These are phyloP conservation scores for Diplodus sargus DNA, from an alignment of 2,797 vertebrate genomes.

Conservation along the genomic window DNA sequence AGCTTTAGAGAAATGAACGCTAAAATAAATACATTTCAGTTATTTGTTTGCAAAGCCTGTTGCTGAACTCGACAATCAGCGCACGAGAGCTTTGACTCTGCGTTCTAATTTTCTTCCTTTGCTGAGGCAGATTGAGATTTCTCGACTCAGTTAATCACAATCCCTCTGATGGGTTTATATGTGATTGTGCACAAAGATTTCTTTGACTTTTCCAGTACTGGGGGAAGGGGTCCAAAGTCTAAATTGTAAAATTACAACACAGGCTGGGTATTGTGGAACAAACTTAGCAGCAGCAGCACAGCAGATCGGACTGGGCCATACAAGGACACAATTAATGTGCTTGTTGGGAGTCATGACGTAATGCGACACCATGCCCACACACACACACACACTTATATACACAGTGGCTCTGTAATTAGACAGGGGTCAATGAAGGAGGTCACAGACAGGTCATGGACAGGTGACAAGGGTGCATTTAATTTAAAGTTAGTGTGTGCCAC, in stretches of 20 bases:
- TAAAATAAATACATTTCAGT: not conserved
- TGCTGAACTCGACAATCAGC: not conserved
- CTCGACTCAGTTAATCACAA: conserved; percentile 13
- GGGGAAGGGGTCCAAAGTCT: conserved; percentile 25
- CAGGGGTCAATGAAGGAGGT: conserved; percentile 46
- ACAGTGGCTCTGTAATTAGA: conserved; percentile 58
- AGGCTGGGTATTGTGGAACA: conserved; percentile 48
- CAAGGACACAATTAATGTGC: conserved; percentile 65
- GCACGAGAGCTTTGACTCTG: not conserved
- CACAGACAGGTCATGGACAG: conserved; percentile 50
- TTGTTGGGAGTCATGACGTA: conserved; percentile 67
- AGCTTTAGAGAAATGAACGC: not conserved
- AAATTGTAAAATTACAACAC: conserved; percentile 42
- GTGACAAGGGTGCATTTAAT: conserved; percentile 37
- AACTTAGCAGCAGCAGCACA: conserved; percentile 29
- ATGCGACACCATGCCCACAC: conserved; percentile 47
- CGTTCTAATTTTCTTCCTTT: not conserved
- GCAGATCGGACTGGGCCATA: conserved; percentile 42
- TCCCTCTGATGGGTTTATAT: conserved; percentile 13
- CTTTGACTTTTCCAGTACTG: conserved; percentile 20
- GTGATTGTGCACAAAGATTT: conserved; percentile 16
- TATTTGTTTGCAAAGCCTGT: conserved; percentile 3
- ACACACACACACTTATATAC: conserved; percentile 37
- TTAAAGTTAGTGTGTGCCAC: conserved; percentile 1
- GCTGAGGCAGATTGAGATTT: conserved; percentile 5